Evolutionary conservation across 2,888 invertebrate species (phyloP).

Genomic region (Lithophane leautieri): DNA sequence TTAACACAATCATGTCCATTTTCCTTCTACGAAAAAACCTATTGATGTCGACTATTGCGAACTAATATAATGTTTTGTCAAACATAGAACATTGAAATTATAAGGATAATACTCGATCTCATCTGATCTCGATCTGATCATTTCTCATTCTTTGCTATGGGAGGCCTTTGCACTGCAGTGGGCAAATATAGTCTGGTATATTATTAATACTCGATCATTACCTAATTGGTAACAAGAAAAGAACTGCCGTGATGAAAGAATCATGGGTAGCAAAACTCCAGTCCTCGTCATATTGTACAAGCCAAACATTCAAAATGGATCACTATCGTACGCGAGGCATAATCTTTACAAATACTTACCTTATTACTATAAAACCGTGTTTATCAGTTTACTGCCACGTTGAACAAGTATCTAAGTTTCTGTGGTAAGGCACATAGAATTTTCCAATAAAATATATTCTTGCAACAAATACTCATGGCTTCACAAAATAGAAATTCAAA

Average conservation of each 20-base stretch:
- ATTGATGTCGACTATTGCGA: not conserved
- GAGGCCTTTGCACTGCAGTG: no score
- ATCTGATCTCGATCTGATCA: not conserved
- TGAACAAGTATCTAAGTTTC: no score
- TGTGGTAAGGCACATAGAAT: not conserved
- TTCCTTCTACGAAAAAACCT: not conserved
- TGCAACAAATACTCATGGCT: not conserved
- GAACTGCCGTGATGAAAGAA: not conserved
- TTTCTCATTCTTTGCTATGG: no score
- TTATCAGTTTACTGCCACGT: no score
- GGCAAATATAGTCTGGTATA: no score
- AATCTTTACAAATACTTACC: not conserved
- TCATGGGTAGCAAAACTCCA: not conserved
- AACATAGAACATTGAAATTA: not conserved
- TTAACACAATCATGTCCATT: no score
- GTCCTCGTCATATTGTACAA: not conserved
- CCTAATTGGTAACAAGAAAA: not conserved
- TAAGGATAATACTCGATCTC: no score
- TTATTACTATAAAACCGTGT: no score
- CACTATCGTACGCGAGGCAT: not conserved
- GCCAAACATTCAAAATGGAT: not conserved
- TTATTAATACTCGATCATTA: not conserved
- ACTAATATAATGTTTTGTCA: not conserved
- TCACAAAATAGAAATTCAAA: conserved; percentile 36
- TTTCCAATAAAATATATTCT: conserved; percentile 19